Percentiles rank a stretch among this genome's conserved stretches.
Conservation (phyloP, 2,113 vertebrate species). For the Cebidichthys violaceus region DNA sequence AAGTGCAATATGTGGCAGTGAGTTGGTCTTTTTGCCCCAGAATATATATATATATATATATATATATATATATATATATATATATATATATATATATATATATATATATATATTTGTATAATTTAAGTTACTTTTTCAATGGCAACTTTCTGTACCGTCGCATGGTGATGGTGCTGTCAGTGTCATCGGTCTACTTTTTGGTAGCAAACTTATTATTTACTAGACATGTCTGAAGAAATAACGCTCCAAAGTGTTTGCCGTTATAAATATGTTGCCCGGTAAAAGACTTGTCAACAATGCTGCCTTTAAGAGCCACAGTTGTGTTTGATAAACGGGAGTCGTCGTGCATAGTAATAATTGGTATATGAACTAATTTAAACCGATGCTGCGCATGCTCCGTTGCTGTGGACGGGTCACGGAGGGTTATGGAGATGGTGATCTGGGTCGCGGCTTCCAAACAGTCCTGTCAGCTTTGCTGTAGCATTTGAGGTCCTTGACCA, state of each 20-base stretch:
- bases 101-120: too few relatives aligned
- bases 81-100: too few relatives aligned
- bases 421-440: neutral
- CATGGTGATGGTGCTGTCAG: neutral
- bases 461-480: conserved; percentile 17
- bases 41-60: neutral
- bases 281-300: neutral
- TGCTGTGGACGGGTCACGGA: conserved; percentile 2
- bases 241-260: neutral
- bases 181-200: neutral
- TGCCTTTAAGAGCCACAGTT: neutral
- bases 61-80: too few relatives aligned
- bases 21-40: conserved; percentile 57
- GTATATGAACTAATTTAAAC: neutral
- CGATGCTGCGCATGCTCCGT: conserved; percentile 28
- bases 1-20: conserved; percentile 61
- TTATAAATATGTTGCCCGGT: neutral
- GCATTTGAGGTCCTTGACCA: conserved; percentile 30
- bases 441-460: conserved; percentile 47
- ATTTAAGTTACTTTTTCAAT: neutral
- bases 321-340: conserved; percentile 3
- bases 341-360: neutral
- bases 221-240: neutral
- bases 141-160: too few relatives aligned
- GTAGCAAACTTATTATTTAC: too few relatives aligned